Evolutionary conservation across 35 echinoderm and acorn worm species (phyloP), one percentile per base, ranked within the genome.

Genomic region (Eucidaris tribuloides): DNA sequence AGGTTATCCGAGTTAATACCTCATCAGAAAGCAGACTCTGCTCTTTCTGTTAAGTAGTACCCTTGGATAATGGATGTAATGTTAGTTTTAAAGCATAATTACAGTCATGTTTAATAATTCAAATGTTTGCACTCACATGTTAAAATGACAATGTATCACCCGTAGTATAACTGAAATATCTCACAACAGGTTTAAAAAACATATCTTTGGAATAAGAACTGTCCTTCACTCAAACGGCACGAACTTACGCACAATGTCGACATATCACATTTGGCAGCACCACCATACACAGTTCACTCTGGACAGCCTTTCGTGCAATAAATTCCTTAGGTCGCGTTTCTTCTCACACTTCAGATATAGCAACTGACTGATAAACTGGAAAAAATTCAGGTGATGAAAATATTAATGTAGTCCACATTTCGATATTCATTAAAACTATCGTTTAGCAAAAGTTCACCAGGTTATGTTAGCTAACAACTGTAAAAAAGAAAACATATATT

Each of bases 261-360:
- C 65, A 31, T 63, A 58, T 72, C 85, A 15, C 92, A 85, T 56
- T 92, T 92, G 5, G 89, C 94, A 71, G 81, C 86, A 19, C 94
- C 94, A 65, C 94, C 89, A 70, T 92, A 97, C 25, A 97, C 94
- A 35, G 94, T 89, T 97, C 45, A 89, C 94, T 62, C 86, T 79
- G 15, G 94, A 97, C 25, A 97, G 42, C 38, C 85, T 92, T n/a
- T 70, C 83, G 92, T n/a, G 88, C 84, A 1, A 97, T 97, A 39
- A 89, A 87, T 85, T 82, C 94, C 45, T 4, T 92, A 64, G 5
- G 61, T 65, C 20, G 89, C 85, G n/a, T 59, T 97, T 89, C 38
- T 89, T 71, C 37, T 97, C 94, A 34, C 85, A 85, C 37, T 74
- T 18, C 17, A 97, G 66, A 63, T 97, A 85, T 48, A 85, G 92